Conservation (phyloP, 2,113 vertebrate genomes). For the Megaptera novaeangliae region DNA sequence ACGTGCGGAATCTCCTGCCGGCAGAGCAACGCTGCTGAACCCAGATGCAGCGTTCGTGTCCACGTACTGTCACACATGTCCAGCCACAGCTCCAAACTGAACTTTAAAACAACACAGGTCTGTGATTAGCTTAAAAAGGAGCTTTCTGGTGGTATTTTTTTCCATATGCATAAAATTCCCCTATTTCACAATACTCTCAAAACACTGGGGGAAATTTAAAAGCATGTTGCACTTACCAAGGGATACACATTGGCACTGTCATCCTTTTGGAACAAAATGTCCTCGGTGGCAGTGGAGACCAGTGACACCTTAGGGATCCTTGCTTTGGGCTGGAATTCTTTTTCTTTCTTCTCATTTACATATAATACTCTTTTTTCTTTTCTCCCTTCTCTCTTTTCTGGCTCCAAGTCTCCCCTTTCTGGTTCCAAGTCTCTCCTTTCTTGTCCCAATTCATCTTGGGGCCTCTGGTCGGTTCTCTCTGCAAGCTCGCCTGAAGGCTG, state of each 20-base stretch:
- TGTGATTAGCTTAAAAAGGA: not conserved
- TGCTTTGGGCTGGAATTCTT: not conserved
- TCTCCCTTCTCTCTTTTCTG: rapidly evolving
- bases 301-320: constrained; percentile 59
- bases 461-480: rapidly evolving
- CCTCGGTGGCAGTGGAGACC: constrained; percentile 79
- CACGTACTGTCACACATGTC: not conserved
- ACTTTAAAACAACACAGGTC: not conserved
- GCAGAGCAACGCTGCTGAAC: not conserved
- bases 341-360: not conserved
- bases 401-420: not conserved
- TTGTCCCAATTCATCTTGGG: rapidly evolving
- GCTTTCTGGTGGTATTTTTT: not conserved
- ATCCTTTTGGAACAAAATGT: constrained; percentile 74
- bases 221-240: constrained; percentile 81
- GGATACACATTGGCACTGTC: constrained; percentile 69
- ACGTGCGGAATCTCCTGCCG: not conserved
- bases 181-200: not conserved
- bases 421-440: not conserved
- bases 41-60: not conserved
- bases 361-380: rapidly evolving
- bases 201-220: not conserved
- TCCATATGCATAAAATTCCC: not conserved
- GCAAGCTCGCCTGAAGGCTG: rapidly evolving
- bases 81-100: not conserved